Evolutionary conservation across 64 coral and sea anemone species (phyloP), one percentile per base, ranked within the genome.

Genomic region (Montipora cactus): DNA sequence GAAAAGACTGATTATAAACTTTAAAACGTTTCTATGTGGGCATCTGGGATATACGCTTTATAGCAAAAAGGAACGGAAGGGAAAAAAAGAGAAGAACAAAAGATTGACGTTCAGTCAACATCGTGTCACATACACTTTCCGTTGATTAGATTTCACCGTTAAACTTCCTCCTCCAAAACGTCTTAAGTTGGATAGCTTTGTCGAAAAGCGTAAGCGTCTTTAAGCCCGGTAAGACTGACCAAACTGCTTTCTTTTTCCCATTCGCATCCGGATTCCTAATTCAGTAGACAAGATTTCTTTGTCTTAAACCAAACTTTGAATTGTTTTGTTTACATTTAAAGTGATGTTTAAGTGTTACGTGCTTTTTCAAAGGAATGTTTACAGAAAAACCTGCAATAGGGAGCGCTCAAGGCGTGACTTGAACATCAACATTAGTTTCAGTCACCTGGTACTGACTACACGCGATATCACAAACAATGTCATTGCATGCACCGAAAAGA

Each of bases 281-380:
- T 18, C 2, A 3, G 4, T 22, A 50, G 18, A 20, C 45, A 62
- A 61, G 20, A 12, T 86, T 86, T 46, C 44, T 72, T 86, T 86
- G 82, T 86, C 62, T 64, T 64, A 64, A 82, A 28, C 18, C 82
- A 45, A 57, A 70, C 2, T 4, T 69, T 22, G 46, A 71, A 49
- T 86, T 86, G 82, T 86, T 86, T 86, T 70, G 62, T 8, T 86
- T 49, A 7, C 9, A 84, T 37, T 62, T 59, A 16, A 12, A n/a
- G 58, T 18, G 59, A 84, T 86, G 82, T 70, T 86, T 86, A 71
- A 19, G 18, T 22, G 82, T 86, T 86, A 86, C 82, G 82, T 86
- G 82, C 82, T 86, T 68, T 86, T 71, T 50, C 6, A 71, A 5
- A 72, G 4, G 67, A 71, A 71, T 86, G 82, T 86, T 86, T 86